A percentile compares a stretch with the other conserved stretches of the same genome.
Conservation (phyloP, 2,797 vertebrate genomes). For the Gadopsis bispinosus region DNA sequence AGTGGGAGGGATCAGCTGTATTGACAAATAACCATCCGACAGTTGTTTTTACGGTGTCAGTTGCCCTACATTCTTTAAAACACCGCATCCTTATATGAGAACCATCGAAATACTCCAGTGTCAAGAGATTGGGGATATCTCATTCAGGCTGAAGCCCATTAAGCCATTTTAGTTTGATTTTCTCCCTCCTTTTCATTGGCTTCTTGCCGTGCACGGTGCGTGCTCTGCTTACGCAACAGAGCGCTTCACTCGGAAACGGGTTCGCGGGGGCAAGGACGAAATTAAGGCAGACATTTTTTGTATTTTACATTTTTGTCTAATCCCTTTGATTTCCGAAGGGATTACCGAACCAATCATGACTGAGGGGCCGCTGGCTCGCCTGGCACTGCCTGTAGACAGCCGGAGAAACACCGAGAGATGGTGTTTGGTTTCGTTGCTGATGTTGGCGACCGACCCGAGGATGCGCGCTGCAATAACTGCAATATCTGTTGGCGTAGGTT, state of each 20-base stretch:
- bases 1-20: slow-evolving; percentile 38
- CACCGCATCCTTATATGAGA: fast-evolving
- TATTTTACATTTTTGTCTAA: slow-evolving; percentile 83
- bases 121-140: not conserved
- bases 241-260: slow-evolving; percentile 63
- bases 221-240: slow-evolving; percentile 78
- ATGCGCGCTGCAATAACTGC: slow-evolving; percentile 20
- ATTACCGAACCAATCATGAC: slow-evolving; percentile 85
- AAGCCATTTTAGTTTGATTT: slow-evolving; percentile 9
- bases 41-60: slow-evolving; percentile 38
- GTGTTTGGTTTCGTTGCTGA: slow-evolving; percentile 3
- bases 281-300: slow-evolving; percentile 77
- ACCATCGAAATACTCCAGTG: not conserved
- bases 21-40: slow-evolving; percentile 46
- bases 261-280: slow-evolving; percentile 71
- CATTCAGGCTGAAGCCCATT: not conserved
- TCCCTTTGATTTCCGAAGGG: slow-evolving; percentile 85
- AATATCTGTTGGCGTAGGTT: slow-evolving; percentile 3
- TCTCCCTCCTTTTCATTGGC: slow-evolving; percentile 8
- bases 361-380: slow-evolving; percentile 70
- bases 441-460: slow-evolving; percentile 20
- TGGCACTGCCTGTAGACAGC: slow-evolving; percentile 40
- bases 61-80: not conserved
- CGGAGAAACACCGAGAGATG: slow-evolving; percentile 19
- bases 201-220: slow-evolving; percentile 28